Evolutionary conservation across 1,140 invertebrate genomes (phyloP).

Genomic region (Lithobius niger): DNA sequence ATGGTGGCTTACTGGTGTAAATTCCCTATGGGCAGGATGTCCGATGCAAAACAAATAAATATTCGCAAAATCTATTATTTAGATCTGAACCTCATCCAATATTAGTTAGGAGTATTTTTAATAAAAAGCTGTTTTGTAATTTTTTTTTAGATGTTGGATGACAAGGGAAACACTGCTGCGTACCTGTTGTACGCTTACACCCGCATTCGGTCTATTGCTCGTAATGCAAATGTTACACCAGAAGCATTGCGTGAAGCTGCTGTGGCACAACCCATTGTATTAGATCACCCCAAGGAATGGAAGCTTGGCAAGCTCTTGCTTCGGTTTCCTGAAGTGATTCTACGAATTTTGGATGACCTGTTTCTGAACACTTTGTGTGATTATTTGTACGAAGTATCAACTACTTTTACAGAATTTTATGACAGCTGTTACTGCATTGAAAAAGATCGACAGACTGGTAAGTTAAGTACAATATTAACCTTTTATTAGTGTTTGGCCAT

Average conservation of each 20-base stretch:
- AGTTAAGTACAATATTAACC: no score
- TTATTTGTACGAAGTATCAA: slow-evolving; percentile 88
- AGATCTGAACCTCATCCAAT: no score
- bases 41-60: no score
- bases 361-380: slow-evolving; percentile 84
- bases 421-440: slow-evolving; percentile 95
- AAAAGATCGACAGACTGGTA: slow-evolving; percentile 47
- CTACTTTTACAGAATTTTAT: slow-evolving; percentile 88
- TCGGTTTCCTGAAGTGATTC: slow-evolving; percentile 75
- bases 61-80: no score
- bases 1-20: no score
- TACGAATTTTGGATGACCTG: slow-evolving; percentile 70
- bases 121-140: not conserved
- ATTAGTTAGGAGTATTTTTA: no score
- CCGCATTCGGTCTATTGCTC: slow-evolving; percentile 79
- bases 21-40: no score
- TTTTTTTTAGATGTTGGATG: slow-evolving; percentile 77
- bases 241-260: slow-evolving; percentile 42
- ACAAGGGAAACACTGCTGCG: slow-evolving; percentile 96
- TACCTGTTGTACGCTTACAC: slow-evolving; percentile 94
- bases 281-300: slow-evolving; percentile 87
- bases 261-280: slow-evolving; percentile 42
- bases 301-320: slow-evolving; percentile 80
- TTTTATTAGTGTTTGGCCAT: no score
- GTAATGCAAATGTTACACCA: slow-evolving; percentile 52